phyloP scores from a whole-genome alignment of 1,140 invertebrate species.

The Drosophila nasuta region DNA sequence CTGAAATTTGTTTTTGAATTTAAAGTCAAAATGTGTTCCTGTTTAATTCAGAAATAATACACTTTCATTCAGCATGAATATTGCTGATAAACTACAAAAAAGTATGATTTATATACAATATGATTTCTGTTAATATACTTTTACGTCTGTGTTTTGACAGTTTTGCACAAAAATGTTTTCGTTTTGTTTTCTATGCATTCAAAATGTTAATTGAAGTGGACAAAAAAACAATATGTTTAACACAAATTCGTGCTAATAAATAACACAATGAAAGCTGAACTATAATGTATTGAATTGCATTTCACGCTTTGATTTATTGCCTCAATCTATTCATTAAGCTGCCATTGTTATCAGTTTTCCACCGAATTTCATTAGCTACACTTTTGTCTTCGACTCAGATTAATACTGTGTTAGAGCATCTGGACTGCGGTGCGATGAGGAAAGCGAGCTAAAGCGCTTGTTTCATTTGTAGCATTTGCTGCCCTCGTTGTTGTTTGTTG shows the following conservation, averaged over 20 bases:
- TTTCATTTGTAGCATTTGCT: slow-evolving; percentile 37
- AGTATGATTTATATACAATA: too few relatives aligned
- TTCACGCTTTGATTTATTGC: neutral
- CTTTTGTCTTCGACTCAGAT: neutral
- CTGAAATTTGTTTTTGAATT: too few relatives aligned
- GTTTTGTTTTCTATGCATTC: neutral
- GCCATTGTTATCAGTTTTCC: neutral
- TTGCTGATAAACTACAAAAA: too few relatives aligned
- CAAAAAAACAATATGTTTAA: slow-evolving; percentile 1
- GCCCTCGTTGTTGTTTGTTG: slow-evolving; percentile 22
- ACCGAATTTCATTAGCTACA: neutral
- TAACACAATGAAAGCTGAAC: neutral
- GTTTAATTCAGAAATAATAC: too few relatives aligned
- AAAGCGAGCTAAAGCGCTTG: slow-evolving; percentile 14
- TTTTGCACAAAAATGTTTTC: slow-evolving; percentile 4
- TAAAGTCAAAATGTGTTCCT: too few relatives aligned
- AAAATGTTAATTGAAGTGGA: neutral
- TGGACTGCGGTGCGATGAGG: neutral
- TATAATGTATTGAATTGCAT: neutral
- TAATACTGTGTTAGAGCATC: slow-evolving; percentile 17
- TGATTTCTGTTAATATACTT: too few relatives aligned
- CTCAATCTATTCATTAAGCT: neutral
- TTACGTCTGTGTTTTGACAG: neutral
- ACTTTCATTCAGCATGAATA: too few relatives aligned
- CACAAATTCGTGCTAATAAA: neutral